Evolutionary conservation across 2,113 vertebrate genomes (phyloP), one percentile per base, ranked within the genome.

Genomic region (Electrona antarctica): DNA sequence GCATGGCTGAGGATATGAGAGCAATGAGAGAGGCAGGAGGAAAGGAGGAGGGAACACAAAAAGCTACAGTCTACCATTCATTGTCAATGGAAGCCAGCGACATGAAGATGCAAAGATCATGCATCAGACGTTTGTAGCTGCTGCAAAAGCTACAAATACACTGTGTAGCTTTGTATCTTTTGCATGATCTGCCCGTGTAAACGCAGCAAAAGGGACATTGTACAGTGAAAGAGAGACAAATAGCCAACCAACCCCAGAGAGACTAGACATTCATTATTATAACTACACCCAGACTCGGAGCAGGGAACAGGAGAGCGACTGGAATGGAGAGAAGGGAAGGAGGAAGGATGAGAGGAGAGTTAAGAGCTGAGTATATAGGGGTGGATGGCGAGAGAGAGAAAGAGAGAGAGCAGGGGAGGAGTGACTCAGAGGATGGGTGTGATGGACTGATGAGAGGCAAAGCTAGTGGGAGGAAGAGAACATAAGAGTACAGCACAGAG

Each of bases 391-490:
- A 7, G 48, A 0, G 21, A 33, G 54, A 3, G 64, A 2, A 49
- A 45, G 52, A 64, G 63, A 70, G 75, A 54, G 73, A 79, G 72
- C 10, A 60, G 70, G 7, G 55, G 76, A 71, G 79, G 71, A 41
- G 85, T 85, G 86, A 88, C 68, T 88, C 84, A 88, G 80, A 74
- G 64, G 78, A 76, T 65, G 75, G 76, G 75, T 14, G 41, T 49
- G 50, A 68, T 3, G n/a, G 71, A 71, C 67, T 54, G 59, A 57
- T 60, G 75, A 15, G 70, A 45, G 50, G 50, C 52, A 14, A n/a
- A 47, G 56, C 60, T 9, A 55, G 80, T 74, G 80, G 74, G 77
- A 67, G 81, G 70, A 56, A 45, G 45, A 67, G 71, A 56, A 74
- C 66, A 85, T 46, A 74, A 82, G 87, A 21, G 21, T 21, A 21